Percentiles rank a stretch among this genome's conserved stretches.
These are phyloP conservation scores for Bhutanitis thaidina DNA, from an alignment of 2,888 invertebrate species.

Conservation along the genomic window DNA sequence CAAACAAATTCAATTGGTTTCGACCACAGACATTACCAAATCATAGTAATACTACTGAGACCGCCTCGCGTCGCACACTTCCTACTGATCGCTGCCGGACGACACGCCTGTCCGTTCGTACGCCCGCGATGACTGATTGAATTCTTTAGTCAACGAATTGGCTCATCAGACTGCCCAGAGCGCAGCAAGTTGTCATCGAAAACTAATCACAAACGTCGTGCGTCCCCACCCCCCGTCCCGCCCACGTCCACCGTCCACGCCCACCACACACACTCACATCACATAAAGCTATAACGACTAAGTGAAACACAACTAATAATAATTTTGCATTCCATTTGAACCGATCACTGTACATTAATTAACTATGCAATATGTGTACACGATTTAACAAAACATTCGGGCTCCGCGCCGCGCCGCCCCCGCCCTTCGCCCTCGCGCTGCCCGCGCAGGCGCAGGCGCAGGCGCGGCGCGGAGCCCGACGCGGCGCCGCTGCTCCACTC, in stretches of 20 bases:
- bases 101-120: not conserved
- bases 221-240: not conserved
- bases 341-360: not conserved
- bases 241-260: too few species aligned
- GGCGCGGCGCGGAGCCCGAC: too few species aligned
- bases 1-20: too few species aligned
- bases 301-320: not conserved
- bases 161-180: not conserved
- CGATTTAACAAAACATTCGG: not conserved
- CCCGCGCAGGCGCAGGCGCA: too few species aligned
- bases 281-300: not conserved
- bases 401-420: too few species aligned
- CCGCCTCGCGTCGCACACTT: constrained; percentile 5
- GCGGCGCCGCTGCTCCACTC: too few species aligned
- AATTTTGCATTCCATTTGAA: constrained; percentile 7
- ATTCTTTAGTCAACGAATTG: not conserved
- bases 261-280: not conserved
- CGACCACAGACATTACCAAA: too few species aligned
- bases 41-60: constrained; percentile 27
- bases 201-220: too few species aligned
- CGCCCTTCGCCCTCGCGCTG: too few species aligned
- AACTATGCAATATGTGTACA: not conserved
- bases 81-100: not conserved
- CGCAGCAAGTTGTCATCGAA: not conserved
- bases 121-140: not conserved